Conservation (phyloP, 1,140 invertebrate genomes). For the Lepidostoma basale region DNA sequence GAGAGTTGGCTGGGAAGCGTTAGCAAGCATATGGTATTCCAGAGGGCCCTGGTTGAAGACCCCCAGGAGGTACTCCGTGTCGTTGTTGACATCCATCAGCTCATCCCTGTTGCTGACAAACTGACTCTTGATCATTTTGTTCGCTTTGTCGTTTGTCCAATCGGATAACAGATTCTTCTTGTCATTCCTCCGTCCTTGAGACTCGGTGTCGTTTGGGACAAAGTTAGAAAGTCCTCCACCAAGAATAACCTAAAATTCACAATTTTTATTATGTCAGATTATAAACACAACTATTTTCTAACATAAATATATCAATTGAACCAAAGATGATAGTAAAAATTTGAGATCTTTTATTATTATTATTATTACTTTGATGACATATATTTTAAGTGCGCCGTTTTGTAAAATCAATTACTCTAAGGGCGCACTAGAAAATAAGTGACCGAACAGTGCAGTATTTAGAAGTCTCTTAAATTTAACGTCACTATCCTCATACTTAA, state of each 20-base stretch:
- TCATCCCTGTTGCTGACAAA: slow-evolving; percentile 48
- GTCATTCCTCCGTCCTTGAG: slow-evolving; percentile 49
- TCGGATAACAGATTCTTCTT: slow-evolving; percentile 59
- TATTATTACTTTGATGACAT: too few species aligned
- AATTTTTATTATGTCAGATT: neutral
- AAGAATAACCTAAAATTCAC: slow-evolving; percentile 55
- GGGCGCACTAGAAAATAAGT: too few species aligned
- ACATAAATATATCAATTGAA: too few species aligned
- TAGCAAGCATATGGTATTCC: slow-evolving; percentile 61
- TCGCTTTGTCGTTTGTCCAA: slow-evolving; percentile 59
- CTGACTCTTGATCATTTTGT: slow-evolving; percentile 51
- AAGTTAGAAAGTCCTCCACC: slow-evolving; percentile 60
- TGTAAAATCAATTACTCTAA: too few species aligned
- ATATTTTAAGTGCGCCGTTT: too few species aligned
- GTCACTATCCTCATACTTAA: too few species aligned
- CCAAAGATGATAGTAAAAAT: too few species aligned
- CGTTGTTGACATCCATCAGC: slow-evolving; percentile 53
- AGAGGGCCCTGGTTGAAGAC: slow-evolving; percentile 63
- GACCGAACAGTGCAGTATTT: neutral
- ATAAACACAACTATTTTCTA: neutral
- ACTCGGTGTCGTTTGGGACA: slow-evolving; percentile 48
- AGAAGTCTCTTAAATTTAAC: too few species aligned
- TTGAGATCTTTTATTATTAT: too few species aligned
- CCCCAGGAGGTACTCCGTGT: slow-evolving; percentile 62
- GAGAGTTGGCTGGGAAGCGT: slow-evolving; percentile 54